Evolutionary conservation across 35 echinoderm and acorn worm species (phyloP).

Genomic region (Ptychodera flava): DNA sequence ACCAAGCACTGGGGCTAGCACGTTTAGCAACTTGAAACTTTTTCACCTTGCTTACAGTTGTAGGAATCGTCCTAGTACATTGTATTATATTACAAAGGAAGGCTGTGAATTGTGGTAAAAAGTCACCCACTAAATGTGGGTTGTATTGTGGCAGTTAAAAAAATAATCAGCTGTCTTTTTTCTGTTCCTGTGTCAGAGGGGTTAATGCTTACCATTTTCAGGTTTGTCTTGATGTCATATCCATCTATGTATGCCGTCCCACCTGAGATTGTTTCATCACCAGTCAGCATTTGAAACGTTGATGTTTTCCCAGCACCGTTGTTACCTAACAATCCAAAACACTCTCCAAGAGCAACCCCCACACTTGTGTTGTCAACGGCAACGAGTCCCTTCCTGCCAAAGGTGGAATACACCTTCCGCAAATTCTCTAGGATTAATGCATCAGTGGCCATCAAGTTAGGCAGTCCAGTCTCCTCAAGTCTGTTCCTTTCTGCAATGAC

Average conservation of each 20-base stretch:
- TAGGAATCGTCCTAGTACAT: too few species aligned
- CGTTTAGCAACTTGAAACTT: too few species aligned
- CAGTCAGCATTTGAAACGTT: constrained; percentile 96
- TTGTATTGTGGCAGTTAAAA: too few species aligned
- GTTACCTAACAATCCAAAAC: constrained; percentile 87
- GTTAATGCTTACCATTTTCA: constrained; percentile 42
- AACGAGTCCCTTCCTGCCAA: constrained; percentile 32
- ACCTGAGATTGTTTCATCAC: constrained; percentile 64
- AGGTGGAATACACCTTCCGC: constrained; percentile 69
- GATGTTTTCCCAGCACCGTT: constrained; percentile 96
- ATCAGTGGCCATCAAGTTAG: constrained; percentile 31
- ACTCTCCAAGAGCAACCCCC: constrained; percentile 77
- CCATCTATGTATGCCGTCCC: constrained; percentile 81
- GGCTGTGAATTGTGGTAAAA: too few species aligned
- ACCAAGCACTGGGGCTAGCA: too few species aligned
- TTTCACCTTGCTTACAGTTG: too few species aligned
- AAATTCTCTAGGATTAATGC: constrained; percentile 61
- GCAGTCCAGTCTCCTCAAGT: constrained; percentile 28
- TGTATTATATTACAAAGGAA: too few species aligned
- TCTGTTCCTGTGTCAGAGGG: background rate
- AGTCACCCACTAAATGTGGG: too few species aligned
- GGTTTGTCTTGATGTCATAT: constrained; percentile 62
- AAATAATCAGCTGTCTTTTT: too few species aligned
- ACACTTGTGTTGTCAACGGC: constrained; percentile 78
- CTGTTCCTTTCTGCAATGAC: constrained; percentile 49